Conservation (phyloP, 2,113 vertebrate species). For the Pyrgilauda ruficollis region DNA sequence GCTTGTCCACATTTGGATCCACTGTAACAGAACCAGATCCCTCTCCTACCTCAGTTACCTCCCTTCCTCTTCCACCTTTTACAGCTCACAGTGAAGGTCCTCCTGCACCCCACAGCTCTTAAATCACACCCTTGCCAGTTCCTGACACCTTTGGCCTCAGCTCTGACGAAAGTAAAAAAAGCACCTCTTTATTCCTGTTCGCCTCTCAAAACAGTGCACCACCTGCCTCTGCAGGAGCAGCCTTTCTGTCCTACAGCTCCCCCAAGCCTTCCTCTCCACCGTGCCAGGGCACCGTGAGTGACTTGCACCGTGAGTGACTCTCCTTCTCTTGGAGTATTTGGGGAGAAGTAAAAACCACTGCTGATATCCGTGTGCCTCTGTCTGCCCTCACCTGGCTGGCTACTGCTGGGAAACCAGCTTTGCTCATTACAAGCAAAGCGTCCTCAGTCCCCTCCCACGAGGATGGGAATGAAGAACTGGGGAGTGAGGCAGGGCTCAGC, state of each 20-base stretch:
- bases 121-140: neutral
- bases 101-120: neutral
- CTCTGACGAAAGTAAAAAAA: neutral
- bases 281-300: fast-evolving
- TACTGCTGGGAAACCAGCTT: neutral
- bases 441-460: fast-evolving
- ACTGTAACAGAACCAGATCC: neutral
- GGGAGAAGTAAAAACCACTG: neutral
- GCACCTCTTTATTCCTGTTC: neutral
- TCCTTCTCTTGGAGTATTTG: neutral
- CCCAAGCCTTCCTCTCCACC: neutral
- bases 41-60: neutral
- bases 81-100: neutral
- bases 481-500: neutral
- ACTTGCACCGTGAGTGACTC: neutral
- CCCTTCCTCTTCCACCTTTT: neutral
- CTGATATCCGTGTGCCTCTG: neutral
- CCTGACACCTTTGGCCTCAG: neutral
- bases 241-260: neutral
- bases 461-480: fast-evolving
- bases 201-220: neutral
- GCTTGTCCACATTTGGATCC: no score
- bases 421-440: neutral
- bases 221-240: neutral
- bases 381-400: neutral